Conservation (phyloP, 2,888 invertebrate species). For the Aspidapion aeneum region DNA sequence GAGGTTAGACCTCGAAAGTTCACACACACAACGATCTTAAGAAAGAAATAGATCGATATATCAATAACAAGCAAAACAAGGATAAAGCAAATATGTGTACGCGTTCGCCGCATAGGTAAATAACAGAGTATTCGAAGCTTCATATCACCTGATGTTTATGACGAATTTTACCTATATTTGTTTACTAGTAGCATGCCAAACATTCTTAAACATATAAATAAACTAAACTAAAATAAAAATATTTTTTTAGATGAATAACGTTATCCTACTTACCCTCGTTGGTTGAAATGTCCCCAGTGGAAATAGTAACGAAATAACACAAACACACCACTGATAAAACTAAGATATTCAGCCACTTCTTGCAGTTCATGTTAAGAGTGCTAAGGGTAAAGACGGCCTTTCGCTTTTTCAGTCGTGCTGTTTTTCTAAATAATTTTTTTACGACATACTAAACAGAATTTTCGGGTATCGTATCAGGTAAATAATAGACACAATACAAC, state of each 20-base stretch:
- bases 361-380: neutral
- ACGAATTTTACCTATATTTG: neutral
- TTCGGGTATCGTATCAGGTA: neutral
- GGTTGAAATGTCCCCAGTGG: slow-evolving; percentile 35
- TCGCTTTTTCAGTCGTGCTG: neutral
- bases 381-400: neutral
- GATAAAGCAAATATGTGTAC: neutral
- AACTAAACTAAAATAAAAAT: too few relatives aligned
- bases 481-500: neutral
- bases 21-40: neutral
- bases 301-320: slow-evolving; percentile 39
- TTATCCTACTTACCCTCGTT: slow-evolving; percentile 37
- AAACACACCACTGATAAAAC: slow-evolving; percentile 36
- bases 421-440: neutral
- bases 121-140: neutral
- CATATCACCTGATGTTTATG: neutral
- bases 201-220: too few relatives aligned
- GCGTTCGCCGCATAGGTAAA: neutral
- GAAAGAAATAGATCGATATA: neutral
- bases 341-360: slow-evolving; percentile 26
- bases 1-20: neutral
- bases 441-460: neutral
- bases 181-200: too few relatives aligned
- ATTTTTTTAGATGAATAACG: too few relatives aligned
- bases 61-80: neutral